Evolutionary conservation across 2,797 vertebrate species (phyloP).

Genomic region (Decapterus maruadsi): DNA sequence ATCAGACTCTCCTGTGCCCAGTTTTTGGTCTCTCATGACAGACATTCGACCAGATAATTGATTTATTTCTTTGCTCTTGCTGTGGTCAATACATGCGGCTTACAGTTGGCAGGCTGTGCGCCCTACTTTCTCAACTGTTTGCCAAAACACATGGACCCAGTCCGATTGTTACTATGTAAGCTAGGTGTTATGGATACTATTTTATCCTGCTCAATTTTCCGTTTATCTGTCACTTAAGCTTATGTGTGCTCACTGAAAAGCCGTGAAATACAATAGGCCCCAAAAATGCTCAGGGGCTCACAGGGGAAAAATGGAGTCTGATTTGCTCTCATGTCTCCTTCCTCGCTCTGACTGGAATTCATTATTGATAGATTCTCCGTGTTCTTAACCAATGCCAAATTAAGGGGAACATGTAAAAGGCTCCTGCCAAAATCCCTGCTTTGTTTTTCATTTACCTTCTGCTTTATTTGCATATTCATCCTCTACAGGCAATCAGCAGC

Average conservation of each 20-base stretch:
- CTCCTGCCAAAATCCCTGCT: conserved; percentile 77
- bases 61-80: conserved; percentile 62
- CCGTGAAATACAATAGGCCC: conserved; percentile 67
- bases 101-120: conserved; percentile 47
- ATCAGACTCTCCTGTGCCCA: conserved; percentile 30
- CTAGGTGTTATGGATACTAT: conserved; percentile 47
- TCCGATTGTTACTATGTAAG: conserved; percentile 30
- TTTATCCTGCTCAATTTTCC: conserved; percentile 47
- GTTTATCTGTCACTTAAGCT: conserved; percentile 68
- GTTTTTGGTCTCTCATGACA: conserved; percentile 51
- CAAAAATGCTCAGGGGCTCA: conserved; percentile 65
- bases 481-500: conserved; percentile 78
- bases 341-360: conserved; percentile 70
- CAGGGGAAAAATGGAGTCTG: conserved; percentile 62
- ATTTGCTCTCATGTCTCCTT: conserved; percentile 68
- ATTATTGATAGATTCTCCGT: conserved; percentile 75
- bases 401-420: conserved; percentile 77
- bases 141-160: conserved; percentile 29
- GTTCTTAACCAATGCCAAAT: conserved; percentile 78
- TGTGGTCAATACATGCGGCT: conserved; percentile 55
- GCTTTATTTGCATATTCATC: conserved; percentile 84
- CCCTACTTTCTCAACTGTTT: conserved; percentile 63
- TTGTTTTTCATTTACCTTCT: conserved; percentile 83
- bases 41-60: conserved; percentile 61
- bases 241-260: conserved; percentile 45